A percentile compares a stretch with the other conserved stretches of the same genome.
Conservation (phyloP, 2,797 vertebrate genomes). For the Arctocebus calabarensis region DNA sequence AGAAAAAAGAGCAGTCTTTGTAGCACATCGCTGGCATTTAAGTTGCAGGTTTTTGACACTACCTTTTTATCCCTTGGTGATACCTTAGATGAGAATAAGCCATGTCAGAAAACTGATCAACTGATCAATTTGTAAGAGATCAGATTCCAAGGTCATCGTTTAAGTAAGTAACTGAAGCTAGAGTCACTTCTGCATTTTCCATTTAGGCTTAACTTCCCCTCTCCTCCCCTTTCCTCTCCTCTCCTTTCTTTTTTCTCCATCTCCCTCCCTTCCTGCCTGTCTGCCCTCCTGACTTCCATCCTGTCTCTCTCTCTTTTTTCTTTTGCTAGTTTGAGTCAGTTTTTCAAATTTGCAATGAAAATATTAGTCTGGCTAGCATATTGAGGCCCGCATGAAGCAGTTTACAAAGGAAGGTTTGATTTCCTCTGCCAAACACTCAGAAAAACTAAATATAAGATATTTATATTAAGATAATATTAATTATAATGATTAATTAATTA, state of each 20-base stretch:
- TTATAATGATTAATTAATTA: too few species aligned
- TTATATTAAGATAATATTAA: too few species aligned
- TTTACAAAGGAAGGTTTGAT: neutral
- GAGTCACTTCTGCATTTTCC: neutral
- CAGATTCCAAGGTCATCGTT: neutral
- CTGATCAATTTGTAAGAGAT: neutral
- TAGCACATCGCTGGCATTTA: neutral
- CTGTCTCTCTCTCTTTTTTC: neutral
- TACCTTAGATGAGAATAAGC: neutral
- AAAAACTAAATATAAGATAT: neutral
- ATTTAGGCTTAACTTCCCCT: neutral
- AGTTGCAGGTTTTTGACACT: neutral
- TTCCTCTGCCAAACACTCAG: neutral
- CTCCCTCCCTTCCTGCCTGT: rapidly evolving
- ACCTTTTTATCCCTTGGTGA: neutral
- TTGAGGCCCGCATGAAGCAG: neutral
- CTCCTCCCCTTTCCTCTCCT: rapidly evolving
- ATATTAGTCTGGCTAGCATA: neutral
- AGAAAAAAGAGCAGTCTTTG: neutral
- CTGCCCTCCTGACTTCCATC: neutral
- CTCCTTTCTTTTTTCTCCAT: too few species aligned
- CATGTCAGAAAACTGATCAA: neutral
- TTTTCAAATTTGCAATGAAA: neutral
- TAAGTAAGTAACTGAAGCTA: neutral
- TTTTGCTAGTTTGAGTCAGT: neutral